phyloP scores from a whole-genome alignment of 2,797 vertebrate species.

The Poeciliopsis paucimaculata region DNA sequence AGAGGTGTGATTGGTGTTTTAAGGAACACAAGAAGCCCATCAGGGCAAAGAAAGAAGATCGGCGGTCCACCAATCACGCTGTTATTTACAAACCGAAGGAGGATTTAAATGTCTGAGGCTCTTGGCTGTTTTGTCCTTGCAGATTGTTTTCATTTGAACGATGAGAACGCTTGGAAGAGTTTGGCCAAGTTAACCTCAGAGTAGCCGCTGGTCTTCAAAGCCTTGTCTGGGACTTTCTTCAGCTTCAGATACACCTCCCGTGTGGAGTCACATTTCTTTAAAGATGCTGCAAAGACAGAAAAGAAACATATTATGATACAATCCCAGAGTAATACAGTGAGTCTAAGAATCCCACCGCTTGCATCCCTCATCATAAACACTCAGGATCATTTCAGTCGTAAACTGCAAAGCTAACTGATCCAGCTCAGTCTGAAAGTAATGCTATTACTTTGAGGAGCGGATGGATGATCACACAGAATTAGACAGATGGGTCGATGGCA shows the following conservation, averaged over 20 bases:
- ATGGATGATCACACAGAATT: constrained; percentile 41
- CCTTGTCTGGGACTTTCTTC: constrained; percentile 86
- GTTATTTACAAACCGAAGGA: constrained; percentile 4
- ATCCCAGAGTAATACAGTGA: too few relatives aligned
- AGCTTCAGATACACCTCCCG: constrained; percentile 84
- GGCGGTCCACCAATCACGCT: constrained; percentile 11
- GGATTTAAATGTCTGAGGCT: constrained; percentile 2
- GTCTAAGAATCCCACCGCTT: constrained; percentile 10
- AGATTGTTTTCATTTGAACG: constrained; percentile 77
- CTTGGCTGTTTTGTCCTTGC: background rate
- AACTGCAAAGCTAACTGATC: constrained; percentile 60
- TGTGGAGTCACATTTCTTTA: background rate
- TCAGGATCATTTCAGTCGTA: constrained; percentile 28
- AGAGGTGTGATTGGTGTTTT: constrained; percentile 48
- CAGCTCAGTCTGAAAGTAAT: constrained; percentile 58
- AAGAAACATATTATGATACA: background rate
- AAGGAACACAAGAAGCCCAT: constrained; percentile 42
- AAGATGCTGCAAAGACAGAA: constrained; percentile 23
- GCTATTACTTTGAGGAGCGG: constrained; percentile 56
- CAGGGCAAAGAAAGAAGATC: constrained; percentile 24
- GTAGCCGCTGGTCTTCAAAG: constrained; percentile 87
- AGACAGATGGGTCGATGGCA: constrained; percentile 64
- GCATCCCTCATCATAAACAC: constrained; percentile 43
- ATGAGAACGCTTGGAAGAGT: constrained; percentile 86
- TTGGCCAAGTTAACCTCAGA: constrained; percentile 94